Conservation (phyloP, 37 sponge, comb jelly and placozoan species). For the Geodia barretti region DNA sequence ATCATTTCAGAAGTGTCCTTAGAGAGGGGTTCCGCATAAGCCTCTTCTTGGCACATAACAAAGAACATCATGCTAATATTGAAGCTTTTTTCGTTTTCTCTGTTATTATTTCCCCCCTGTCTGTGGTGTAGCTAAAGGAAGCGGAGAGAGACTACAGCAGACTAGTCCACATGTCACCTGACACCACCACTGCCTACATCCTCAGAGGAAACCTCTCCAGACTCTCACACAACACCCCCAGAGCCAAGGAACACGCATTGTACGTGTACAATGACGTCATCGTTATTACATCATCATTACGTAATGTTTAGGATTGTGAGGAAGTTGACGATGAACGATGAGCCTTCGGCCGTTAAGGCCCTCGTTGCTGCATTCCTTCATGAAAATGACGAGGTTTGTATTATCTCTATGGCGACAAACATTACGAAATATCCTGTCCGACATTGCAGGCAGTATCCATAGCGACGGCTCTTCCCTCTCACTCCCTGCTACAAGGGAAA, state of each 20-base stretch:
- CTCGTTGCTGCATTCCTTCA: slow-evolving; percentile 86
- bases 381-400: slow-evolving; percentile 69
- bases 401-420: too few species aligned
- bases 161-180: slow-evolving; percentile 73
- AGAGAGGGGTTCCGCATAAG: too few species aligned
- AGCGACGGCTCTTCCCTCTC: too few species aligned
- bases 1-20: too few species aligned
- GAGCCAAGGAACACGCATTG: neutral
- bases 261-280: too few species aligned
- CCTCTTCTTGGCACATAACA: too few species aligned
- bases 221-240: neutral
- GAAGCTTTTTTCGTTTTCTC: slow-evolving; percentile 9
- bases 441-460: neutral
- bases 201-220: slow-evolving; percentile 49
- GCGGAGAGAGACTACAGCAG: slow-evolving; percentile 86
- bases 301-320: slow-evolving; percentile 36
- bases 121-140: slow-evolving; percentile 40
- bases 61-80: slow-evolving; percentile 1
- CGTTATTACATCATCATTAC: too few species aligned
- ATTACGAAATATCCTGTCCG: too few species aligned
- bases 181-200: slow-evolving; percentile 58
- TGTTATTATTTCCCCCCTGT: too few species aligned
- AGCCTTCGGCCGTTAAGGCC: slow-evolving; percentile 52
- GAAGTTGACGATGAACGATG: slow-evolving; percentile 32
- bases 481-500: neutral